Percentiles rank a stretch among this genome's conserved stretches.
Conservation (phyloP, 1,140 invertebrate species). For the Pachypeltis micranthus region DNA sequence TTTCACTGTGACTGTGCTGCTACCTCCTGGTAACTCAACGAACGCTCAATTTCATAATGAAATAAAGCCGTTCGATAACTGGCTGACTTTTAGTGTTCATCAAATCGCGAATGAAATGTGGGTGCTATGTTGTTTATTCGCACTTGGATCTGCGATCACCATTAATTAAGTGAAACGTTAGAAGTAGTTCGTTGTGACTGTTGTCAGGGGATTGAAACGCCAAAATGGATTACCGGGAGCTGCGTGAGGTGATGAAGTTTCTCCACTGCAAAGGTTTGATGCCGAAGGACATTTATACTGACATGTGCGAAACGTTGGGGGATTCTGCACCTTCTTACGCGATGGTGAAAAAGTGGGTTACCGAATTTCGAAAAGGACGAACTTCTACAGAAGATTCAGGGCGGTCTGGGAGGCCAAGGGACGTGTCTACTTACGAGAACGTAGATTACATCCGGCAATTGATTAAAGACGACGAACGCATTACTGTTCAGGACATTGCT, state of each 20-base stretch:
- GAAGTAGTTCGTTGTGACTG: too few relatives aligned
- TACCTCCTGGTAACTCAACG: too few relatives aligned
- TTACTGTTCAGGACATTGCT: background rate
- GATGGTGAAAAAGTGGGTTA: background rate
- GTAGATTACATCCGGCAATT: background rate
- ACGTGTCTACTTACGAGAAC: background rate
- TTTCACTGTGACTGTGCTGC: too few relatives aligned
- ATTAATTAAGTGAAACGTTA: too few relatives aligned
- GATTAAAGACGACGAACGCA: constrained; percentile 1
- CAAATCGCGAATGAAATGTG: too few relatives aligned
- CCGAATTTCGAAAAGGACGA: background rate
- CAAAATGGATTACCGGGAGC: constrained; percentile 4
- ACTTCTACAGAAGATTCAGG: background rate
- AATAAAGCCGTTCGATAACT: too few relatives aligned
- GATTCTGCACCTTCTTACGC: background rate
- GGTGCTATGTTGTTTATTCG: too few relatives aligned
- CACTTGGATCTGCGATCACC: too few relatives aligned
- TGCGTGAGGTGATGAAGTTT: constrained; percentile 1
- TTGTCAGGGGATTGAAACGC: too few relatives aligned
- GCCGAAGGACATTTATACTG: background rate
- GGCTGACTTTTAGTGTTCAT: too few relatives aligned
- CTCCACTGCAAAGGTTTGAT: background rate
- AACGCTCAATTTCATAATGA: too few relatives aligned
- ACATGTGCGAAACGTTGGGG: background rate
- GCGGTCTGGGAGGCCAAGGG: background rate